Conservation (phyloP, 2,888 invertebrate genomes). For the Andricus curvator region DNA sequence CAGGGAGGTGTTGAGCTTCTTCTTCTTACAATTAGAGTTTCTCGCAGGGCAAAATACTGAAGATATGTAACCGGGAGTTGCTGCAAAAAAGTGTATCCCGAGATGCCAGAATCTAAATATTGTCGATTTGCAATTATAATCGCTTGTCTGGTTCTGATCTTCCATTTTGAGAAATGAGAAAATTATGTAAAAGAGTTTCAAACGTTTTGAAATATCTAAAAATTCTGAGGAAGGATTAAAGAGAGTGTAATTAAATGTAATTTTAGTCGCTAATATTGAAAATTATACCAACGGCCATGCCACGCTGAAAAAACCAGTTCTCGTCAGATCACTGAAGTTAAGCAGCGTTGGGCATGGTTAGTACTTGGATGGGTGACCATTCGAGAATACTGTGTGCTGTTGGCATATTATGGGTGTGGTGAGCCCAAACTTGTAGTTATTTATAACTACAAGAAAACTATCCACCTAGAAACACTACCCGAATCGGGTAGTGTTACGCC, state of each 20-base stretch:
- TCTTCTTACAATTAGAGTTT: slow-evolving; percentile 42
- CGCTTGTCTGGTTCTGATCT: slow-evolving; percentile 28
- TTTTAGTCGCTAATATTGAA: background rate
- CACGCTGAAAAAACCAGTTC: too few species aligned
- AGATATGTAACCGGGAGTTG: slow-evolving; percentile 38
- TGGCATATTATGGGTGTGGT: too few species aligned
- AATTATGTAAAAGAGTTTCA: slow-evolving; percentile 14
- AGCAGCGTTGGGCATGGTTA: too few species aligned
- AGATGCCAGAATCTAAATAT: slow-evolving; percentile 10
- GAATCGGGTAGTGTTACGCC: too few species aligned
- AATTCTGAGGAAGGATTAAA: background rate
- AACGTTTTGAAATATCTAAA: background rate
- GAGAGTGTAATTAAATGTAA: background rate
- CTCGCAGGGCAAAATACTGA: slow-evolving; percentile 37
- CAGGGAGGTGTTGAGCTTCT: slow-evolving; percentile 14
- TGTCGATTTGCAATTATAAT: slow-evolving; percentile 36
- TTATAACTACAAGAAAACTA: too few species aligned
- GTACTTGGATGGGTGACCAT: too few species aligned
- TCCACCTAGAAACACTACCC: too few species aligned
- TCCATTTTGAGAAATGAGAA: slow-evolving; percentile 8
- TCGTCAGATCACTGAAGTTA: too few species aligned
- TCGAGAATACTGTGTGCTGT: too few species aligned
- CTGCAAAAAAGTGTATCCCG: slow-evolving; percentile 24
- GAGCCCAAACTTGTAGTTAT: too few species aligned
- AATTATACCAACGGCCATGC: too few species aligned